A percentile compares a stretch with the other conserved stretches of the same genome.
Conservation (phyloP, 2,113 vertebrate genomes). For the Egretta garzetta region DNA sequence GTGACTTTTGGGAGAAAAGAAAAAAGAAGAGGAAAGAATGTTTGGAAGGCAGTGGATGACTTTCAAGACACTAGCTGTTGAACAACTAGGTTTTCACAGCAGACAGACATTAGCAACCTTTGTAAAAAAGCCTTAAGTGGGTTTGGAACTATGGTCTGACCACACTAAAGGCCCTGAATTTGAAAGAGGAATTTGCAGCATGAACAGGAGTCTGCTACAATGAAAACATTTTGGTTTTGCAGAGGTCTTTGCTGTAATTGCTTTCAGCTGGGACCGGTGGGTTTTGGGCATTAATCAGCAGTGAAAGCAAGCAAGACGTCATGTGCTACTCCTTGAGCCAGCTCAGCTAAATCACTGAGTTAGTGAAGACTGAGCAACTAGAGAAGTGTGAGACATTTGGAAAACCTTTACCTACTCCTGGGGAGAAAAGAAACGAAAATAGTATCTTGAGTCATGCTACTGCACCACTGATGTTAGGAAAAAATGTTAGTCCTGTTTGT, state of each 20-base stretch:
- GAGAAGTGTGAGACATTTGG: background rate
- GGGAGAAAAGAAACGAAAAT: accelerated
- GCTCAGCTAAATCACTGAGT: background rate
- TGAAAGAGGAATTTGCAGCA: background rate
- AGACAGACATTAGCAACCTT: background rate
- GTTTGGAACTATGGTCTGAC: background rate
- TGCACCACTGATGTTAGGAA: background rate
- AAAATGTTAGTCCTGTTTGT: background rate
- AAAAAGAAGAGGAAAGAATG: background rate
- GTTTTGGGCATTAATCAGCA: background rate
- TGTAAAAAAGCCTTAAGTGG: background rate
- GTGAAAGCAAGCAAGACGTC: background rate
- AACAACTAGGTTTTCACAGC: background rate
- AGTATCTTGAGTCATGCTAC: background rate
- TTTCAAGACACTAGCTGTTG: background rate
- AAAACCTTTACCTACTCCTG: background rate
- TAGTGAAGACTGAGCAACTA: background rate
- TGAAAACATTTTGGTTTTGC: background rate
- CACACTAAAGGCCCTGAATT: background rate
- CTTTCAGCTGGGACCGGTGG: background rate
- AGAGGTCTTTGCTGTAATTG: background rate
- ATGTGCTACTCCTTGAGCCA: background rate
- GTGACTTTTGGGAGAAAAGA: background rate
- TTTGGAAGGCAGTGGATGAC: background rate
- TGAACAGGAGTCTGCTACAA: background rate